Evolutionary conservation across 2,113 vertebrate species (phyloP), one percentile per base, ranked within the genome.

Genomic region (Talpa occidentalis): DNA sequence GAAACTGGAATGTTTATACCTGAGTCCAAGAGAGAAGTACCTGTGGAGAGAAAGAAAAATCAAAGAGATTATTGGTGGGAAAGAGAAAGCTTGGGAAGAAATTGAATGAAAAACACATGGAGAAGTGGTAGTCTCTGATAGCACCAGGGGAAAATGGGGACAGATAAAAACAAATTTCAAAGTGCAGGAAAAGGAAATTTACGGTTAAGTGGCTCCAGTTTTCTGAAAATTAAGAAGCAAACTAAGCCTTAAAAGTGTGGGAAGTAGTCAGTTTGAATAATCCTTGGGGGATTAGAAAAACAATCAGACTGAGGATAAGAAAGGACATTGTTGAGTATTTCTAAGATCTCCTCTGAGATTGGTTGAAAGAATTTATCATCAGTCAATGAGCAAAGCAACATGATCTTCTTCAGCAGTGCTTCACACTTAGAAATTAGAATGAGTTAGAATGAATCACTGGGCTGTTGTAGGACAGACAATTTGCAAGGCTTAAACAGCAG

Each of bases 181-280:
- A 54, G 60, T 54, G 10, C 28, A 32, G 9, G 8, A 5, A 26
- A 28, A 59, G 52, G n/a, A 35, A 69, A 86, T 64, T 56, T 64
- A 78, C 72, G 24, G 67, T 37, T 6, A 6, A 52, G 54, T 9
- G 54, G 37, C 11, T 47, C 47, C 42, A 8, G 10, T 0, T 35
- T 28, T 72, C 19, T 59, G 47, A 88, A 97, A 84, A n/a, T 60
- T 66, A 49, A 82, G 70, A 80, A 64, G 47, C 16, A 74, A 79
- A 26, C 4, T 17, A 40, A 26, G 2, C 64, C 4, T 88, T 66
- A 90, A 76, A n/a, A 66, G 78, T 24, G 24, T 66, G 30, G 52
- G 14, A 40, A 77, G 28, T 35, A 42, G 42, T 28, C 47, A 94
- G 6, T 42, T 49, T 24, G 42, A 77, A n/a, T 79, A 72, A 82